Evolutionary conservation across 92 coral and sea anemone genomes (phyloP), one percentile per base, ranked within the genome.

Genomic region (Anthopleura xanthogrammica): DNA sequence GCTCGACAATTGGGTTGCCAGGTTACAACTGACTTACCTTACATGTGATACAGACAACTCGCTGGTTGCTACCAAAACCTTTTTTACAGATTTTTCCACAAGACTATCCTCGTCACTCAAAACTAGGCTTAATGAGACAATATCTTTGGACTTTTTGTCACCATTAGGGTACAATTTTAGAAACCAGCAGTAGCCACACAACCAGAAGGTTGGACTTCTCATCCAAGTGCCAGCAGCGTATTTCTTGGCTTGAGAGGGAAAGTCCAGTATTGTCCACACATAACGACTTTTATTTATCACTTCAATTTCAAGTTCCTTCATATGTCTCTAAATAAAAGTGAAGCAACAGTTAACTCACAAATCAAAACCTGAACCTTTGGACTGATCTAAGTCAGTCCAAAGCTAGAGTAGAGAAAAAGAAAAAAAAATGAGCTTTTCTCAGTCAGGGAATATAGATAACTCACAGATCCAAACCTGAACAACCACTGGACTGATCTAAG

Each of bases 181-280:
- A 68, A 23, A 68, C 74, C 74, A 68, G 42, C 74, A 16, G 74
- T 68, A 5, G 13, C 74, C 74, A 68, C 74, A 68, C 16, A 68
- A 68, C 74, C 74, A 68, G 74, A 68, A 68, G 74, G 74, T 68
- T 9, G 74, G 74, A 29, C 74, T 68, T 29, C 74, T 68, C 9
- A 68, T 23, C 41, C 74, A 68, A 10, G 0, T 23, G 5, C 74
- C 42, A 11, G 29, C 17, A 22, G 12, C 8, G 42, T 68, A 68
- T 36, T 68, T 68, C 17, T 29, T 29, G 74, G 5, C 74, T 29
- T 3, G 12, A 29, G 74, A 7, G 36, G 41, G 41, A 22, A 8
- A 68, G 41, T 68, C 74, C 29, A 9, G 41, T 23, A 68, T 68
- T 68, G 40, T 68, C 74, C 74, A 68, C 16, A 23, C 74, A 68